A percentile compares a stretch with the other conserved stretches of the same genome.
phyloP scores from a whole-genome alignment of 2,113 vertebrate species.

The Lasiurus borealis region DNA sequence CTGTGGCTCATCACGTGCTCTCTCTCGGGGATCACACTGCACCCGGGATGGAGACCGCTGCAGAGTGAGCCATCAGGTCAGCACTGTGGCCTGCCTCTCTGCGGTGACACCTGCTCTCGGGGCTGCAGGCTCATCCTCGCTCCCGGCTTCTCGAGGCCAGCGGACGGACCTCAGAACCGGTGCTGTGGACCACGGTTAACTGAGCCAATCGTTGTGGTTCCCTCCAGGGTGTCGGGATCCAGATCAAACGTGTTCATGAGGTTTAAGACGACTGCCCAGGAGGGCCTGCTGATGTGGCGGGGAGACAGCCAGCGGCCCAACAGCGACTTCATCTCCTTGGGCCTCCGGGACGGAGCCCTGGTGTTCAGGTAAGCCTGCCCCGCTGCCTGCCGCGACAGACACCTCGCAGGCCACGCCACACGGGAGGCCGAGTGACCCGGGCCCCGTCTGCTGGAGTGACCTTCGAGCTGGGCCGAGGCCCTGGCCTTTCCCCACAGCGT shows the following conservation, averaged over 20 bases:
- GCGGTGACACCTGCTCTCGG: not conserved
- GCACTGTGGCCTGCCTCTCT: accelerated
- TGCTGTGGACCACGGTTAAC: not conserved
- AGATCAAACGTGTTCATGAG: conserved; percentile 95
- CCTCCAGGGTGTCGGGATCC: conserved; percentile 92
- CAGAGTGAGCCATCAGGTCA: not conserved
- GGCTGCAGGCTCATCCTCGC: not conserved
- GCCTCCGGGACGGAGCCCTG: conserved; percentile 93
- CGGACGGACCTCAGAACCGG: not conserved
- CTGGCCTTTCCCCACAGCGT: not conserved
- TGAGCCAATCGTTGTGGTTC: not conserved
- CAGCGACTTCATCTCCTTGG: conserved; percentile 96
- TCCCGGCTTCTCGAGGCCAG: not conserved
- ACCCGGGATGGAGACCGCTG: not conserved
- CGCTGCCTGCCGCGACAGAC: not conserved
- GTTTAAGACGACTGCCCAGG: conserved; percentile 95
- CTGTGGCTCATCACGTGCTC: not conserved
- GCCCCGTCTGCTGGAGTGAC: not conserved
- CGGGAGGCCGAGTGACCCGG: not conserved
- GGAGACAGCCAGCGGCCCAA: conserved; percentile 94
- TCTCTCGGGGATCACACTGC: accelerated
- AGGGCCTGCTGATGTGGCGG: conserved; percentile 96
- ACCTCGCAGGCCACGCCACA: not conserved
- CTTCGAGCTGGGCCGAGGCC: not conserved
- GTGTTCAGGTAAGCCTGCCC: conserved; percentile 92